Evolutionary conservation across 1,140 invertebrate genomes (phyloP), one percentile per base, ranked within the genome.

Genomic region (Bathynomus jamesi): DNA sequence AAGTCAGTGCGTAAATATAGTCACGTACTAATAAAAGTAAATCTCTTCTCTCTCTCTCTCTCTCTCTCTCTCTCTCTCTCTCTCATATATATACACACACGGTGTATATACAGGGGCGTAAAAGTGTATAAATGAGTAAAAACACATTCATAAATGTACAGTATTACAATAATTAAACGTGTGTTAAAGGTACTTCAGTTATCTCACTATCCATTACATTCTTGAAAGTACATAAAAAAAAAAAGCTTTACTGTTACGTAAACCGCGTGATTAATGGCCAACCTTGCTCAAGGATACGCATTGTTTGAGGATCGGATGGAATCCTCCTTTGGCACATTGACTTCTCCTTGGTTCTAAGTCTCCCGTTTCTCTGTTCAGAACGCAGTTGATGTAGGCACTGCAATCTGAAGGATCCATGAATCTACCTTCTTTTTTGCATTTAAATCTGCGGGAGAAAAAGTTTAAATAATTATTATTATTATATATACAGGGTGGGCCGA

Each of bases 361-460:
- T 4, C 67, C 67, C 3, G 40, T 53, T 53, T 69, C 67, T n/a
- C 28, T 27, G 17, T 11, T 61, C 67, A 21, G 21, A 24, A 69
- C 13, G 67, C 67, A 69, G 25, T 53, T 61, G 40, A 61, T 61
- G 67, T 30, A 69, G 53, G 40, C 24, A 29, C n/a, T 61, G 53
- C 67, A 69, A 10, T 69, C 67, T 17, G 24, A 28, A 10, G 32
- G 32, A 24, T 53, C 17, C 1, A 60, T 11, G n/a, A 61, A 69
- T 27, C 67, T 53, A n/a, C 67, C 67, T 69, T 69, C 67, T 28
- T 69, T 60, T 11, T 2, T 60, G 24, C 67, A 69, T 61, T 69
- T 61, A 28, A 69, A 69, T 10, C 67, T 53, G 40, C 13, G 21
- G 40, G 21, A 53, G 13, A 21, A 53, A 53, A 5, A 53, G 21